phyloP scores from a whole-genome alignment of 2,113 vertebrate genomes.

The Cryptomyrus ogoouensis region DNA sequence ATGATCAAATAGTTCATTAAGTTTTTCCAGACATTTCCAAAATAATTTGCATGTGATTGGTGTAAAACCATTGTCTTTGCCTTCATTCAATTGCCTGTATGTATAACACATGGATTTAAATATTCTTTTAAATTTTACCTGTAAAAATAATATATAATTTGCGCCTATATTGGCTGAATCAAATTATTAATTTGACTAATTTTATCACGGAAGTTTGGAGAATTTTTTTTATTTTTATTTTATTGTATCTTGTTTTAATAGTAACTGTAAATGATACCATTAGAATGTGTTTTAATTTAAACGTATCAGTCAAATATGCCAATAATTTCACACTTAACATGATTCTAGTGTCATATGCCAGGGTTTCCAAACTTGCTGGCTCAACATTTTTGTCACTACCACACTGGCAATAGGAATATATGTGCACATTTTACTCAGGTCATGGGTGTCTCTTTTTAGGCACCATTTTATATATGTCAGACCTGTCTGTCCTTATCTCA shows the following conservation, averaged over 20 bases:
- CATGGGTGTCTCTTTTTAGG: background rate
- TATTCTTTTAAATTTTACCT: background rate
- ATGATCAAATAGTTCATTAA: background rate
- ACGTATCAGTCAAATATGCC: background rate
- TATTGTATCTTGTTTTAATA: background rate
- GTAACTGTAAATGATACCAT: background rate
- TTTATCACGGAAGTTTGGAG: background rate
- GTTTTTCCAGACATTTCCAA: background rate
- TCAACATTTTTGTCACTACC: background rate
- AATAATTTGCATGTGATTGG: background rate
- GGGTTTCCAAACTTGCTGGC: background rate
- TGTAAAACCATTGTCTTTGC: background rate
- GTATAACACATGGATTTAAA: background rate
- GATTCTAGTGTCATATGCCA: background rate
- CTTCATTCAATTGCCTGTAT: background rate
- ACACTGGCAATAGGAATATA: background rate
- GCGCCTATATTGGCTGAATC: background rate
- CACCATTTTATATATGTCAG: background rate
- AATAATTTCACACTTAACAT: background rate
- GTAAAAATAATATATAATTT: background rate
- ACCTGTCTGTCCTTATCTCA: background rate
- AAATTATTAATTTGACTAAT: background rate
- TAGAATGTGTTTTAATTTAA: background rate
- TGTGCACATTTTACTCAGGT: background rate
- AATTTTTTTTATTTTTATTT: background rate